These are phyloP conservation scores for Muscina levida DNA, from an alignment of 2,888 invertebrate genomes.

Conservation along the genomic window DNA sequence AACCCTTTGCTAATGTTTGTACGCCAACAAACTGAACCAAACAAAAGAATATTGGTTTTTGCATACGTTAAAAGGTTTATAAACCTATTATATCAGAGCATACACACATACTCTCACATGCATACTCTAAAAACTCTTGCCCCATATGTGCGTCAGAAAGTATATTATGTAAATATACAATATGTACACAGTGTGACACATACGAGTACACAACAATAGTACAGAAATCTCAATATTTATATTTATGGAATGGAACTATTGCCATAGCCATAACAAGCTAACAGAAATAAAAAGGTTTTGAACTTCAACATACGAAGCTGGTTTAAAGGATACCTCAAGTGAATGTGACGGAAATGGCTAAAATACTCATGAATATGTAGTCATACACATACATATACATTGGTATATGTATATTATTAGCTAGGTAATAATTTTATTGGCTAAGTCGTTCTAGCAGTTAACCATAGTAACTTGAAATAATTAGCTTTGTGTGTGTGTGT, in stretches of 20 bases:
- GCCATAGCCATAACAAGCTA: too few species aligned
- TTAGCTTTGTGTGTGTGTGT: too few species aligned
- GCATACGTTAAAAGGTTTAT: slow-evolving; percentile 54
- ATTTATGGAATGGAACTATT: slow-evolving; percentile 19
- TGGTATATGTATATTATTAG: slow-evolving; percentile 30
- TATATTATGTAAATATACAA: slow-evolving; percentile 4
- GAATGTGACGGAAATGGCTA: too few species aligned
- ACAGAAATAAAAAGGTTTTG: too few species aligned
- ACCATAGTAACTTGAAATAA: too few species aligned
- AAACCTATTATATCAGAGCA: slow-evolving; percentile 37
- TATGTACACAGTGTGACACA: neutral
- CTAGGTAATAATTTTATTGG: slow-evolving; percentile 40
- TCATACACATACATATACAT: neutral
- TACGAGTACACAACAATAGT: neutral
- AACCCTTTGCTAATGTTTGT: neutral
- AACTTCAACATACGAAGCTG: too few species aligned
- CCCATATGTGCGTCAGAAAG: neutral
- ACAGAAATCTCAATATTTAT: slow-evolving; percentile 34
- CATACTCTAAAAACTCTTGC: neutral
- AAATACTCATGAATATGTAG: too few species aligned
- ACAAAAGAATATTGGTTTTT: slow-evolving; percentile 47
- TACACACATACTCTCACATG: neutral
- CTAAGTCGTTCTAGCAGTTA: neutral
- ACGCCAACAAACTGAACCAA: neutral
- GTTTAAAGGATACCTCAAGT: too few species aligned